Evolutionary conservation across 2,888 invertebrate genomes (phyloP), one percentile per base, ranked within the genome.

Genomic region (Epinotia bilunana): DNA sequence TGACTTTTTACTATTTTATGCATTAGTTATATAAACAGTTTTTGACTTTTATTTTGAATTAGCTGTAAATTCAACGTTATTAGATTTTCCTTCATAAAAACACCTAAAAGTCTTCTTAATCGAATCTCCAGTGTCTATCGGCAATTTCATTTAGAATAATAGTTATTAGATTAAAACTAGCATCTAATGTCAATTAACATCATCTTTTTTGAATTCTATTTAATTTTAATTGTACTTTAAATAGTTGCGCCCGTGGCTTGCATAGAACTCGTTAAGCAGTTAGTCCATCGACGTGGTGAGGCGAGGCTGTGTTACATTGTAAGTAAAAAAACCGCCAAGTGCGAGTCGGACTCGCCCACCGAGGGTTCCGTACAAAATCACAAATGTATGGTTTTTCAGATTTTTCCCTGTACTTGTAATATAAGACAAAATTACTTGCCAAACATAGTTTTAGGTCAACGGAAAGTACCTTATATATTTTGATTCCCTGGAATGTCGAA

Each of bases 81-180:
- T 20, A 68, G 55, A 68, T 68, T 57, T 20, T 39, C 9, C 20
- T 68, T 39, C 33, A 39, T 39, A 43, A 68, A 9, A 68, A 57
- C 4, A 57, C 39, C 67, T 28, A 28, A 6, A 67, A 55, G n/a
- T 33, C 16, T 57, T 39, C 20, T 20, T 20, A 57, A 68, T 43
- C 9, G 20, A 57, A 68, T 55, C 18, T 12, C 6, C 16, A 9
- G 2, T 16, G 16, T 9, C 20, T n/a, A n/a, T 13, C 39, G 7
- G n/a, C 55, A 43, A 57, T 68, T 43, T 68, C 67, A 57, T 67
- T 57, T 67, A 67, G 18, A 57, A 55, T 39, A 57, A 67, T 57
- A 43, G 65, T 55, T 18, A 67, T 67, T 67, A 2, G 12, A 33
- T 67, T 39, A 55, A 55, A 20, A 33, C 20, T 18, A 57, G 18